Base-by-base conservation (phyloP, 2,888 invertebrate genomes). In the Hanleya hanleyi region DNA sequence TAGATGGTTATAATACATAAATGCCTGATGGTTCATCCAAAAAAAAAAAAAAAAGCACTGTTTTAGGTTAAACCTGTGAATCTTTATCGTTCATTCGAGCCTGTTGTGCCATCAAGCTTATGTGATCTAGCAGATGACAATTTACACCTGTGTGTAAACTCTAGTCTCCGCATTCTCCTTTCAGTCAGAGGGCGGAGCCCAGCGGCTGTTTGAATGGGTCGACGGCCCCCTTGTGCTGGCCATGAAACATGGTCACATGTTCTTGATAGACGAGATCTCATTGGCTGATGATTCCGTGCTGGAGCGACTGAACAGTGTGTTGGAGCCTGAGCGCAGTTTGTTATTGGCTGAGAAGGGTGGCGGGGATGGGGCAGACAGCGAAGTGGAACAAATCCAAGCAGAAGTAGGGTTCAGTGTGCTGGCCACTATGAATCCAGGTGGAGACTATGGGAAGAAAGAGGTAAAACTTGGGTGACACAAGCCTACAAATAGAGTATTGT, bases 381-480 rank as follows among this genome's bases (percentile, higher is more conserved):
- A 88, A 50, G 86, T 88, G 15, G 87, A 87, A 65, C 80, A 83
- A 41, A 84, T 91, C 12, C 79, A 78, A 26, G 95, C 95, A 0
- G 85, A 92, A 71, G 89, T 93, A 6, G 93, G 94, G 12, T 99
- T 99, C 89, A 94, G 96, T 83, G 96, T 99, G 85, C 93, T 99
- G 73, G 97, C 97, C 1, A 99, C 99, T 0, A 99, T 99, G 99
- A 99, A 99, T 92, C 99, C 99, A 7, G 98, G 99, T 15, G 99
- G 99, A 0, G 99, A 99, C 92, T 99, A 96, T 89, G 99, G 99
- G 2, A 99, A 99, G 90, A 99, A 99, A 89, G 99, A 99, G 91
- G 93, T 93, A 81, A 74, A 79, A n/a, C 6, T n/a, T 36, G n/a
- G 12, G n/a, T 41, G n/a, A n/a, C n/a, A n/a, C n/a, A n/a, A n/a